phyloP scores from a whole-genome alignment of 2,888 invertebrate genomes.

The Pammene aurita region DNA sequence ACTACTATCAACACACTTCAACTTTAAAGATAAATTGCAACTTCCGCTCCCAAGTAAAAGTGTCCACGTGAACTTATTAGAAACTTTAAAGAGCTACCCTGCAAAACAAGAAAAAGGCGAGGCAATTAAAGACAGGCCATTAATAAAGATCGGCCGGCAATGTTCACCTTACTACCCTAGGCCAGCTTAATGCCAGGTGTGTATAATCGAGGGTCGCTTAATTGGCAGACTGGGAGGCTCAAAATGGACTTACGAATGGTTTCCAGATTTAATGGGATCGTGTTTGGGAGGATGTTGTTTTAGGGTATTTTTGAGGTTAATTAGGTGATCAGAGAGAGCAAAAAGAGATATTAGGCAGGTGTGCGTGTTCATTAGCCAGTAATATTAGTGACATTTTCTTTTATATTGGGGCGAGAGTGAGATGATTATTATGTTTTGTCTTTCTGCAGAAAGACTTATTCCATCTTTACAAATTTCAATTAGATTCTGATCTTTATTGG shows the following conservation, averaged over 20 bases:
- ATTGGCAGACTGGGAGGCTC: slow-evolving; percentile 22
- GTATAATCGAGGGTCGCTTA: slow-evolving; percentile 29
- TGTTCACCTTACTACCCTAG: slow-evolving; percentile 21
- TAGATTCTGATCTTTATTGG: too few relatives aligned
- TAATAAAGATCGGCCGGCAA: slow-evolving; percentile 22
- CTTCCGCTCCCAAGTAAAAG: not conserved
- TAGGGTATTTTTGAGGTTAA: slow-evolving; percentile 19
- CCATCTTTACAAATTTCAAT: too few relatives aligned
- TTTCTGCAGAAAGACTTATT: too few relatives aligned
- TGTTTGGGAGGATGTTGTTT: slow-evolving; percentile 20
- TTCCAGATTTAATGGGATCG: slow-evolving; percentile 25
- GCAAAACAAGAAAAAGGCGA: slow-evolving; percentile 11
- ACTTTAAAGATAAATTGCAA: not conserved
- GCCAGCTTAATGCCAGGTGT: slow-evolving; percentile 25
- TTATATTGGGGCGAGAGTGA: too few relatives aligned
- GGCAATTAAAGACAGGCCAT: slow-evolving; percentile 9
- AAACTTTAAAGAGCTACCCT: not conserved
- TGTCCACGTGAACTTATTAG: not conserved
- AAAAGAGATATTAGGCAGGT: slow-evolving; percentile 9
- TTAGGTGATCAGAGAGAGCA: slow-evolving; percentile 7
- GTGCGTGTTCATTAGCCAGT: not conserved
- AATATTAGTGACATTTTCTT: not conserved
- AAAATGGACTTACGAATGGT: slow-evolving; percentile 25
- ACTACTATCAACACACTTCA: too few relatives aligned
- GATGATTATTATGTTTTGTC: too few relatives aligned